Base-by-base conservation (phyloP, 2,113 vertebrate species). In the Tichodroma muraria region DNA sequence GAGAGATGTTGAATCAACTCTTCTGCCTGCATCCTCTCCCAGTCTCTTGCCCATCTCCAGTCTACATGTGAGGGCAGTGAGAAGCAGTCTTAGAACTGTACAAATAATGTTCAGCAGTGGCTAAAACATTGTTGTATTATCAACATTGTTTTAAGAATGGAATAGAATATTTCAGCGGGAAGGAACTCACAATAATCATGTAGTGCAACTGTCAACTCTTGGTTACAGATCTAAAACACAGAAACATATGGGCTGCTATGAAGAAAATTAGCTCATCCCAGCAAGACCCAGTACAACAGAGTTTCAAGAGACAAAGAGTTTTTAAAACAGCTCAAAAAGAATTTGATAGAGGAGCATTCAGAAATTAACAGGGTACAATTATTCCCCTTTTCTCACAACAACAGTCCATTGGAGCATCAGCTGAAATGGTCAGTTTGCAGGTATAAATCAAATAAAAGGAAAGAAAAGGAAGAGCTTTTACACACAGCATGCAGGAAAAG, bases 401-500 rank as follows among this genome's bases (percentile, higher is more conserved):
- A 40, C 24, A 65, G 70, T 52, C 42, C 75, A 42, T 17, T 65
- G 64, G 20, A 79, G 22, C 6, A 9, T 80, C 61, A 72, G 66
- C 76, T 37, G 15, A 93, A 93, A 80, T 33, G 53, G 63, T 87
- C 75, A 95, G 66, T 75, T 38, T 75, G 57, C 44, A 87, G 65
- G 60, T 89, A 80, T 89, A 89, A 94, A 93, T 77, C 81, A 91
- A 91, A 81, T 80, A 47, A 79, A 89, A 76, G 45, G 57, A 87
- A 91, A 81, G 84, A 47, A 79, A 89, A 76, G 45, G 57, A 87
- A 91, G 45, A 70, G 63, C 42, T 80, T 66, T 95, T 72, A 65
- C 42, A 89, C 65, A 79, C 66, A 95, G 79, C n/a, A 54, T 72
- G 88, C 23, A 93, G 63, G 15, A 71, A 81, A 89, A 88, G 15